Conservation (phyloP, 2,797 vertebrate genomes). For the Peromyscus aztecus region DNA sequence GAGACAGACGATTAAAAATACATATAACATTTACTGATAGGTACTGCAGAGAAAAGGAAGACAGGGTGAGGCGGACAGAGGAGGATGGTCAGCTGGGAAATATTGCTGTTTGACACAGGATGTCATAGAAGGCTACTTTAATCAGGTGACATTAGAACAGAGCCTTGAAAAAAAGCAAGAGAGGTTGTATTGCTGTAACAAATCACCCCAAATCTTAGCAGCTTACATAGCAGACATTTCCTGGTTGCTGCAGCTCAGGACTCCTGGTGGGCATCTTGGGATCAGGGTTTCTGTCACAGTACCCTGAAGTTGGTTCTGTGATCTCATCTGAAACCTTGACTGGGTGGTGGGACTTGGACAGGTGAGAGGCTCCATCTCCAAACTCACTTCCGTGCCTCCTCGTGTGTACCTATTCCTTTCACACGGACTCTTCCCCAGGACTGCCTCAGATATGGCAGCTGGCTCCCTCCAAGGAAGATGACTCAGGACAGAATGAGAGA, state of each 20-base stretch:
- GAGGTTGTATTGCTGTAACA: neutral
- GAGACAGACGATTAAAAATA: neutral
- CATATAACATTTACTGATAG: too few species aligned
- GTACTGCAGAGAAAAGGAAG: neutral
- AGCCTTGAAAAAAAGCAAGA: neutral
- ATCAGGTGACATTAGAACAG: neutral
- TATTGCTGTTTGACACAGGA: neutral
- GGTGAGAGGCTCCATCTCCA: neutral
- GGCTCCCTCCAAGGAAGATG: neutral
- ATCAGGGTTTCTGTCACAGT: neutral
- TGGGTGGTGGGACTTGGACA: neutral
- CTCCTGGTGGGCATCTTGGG: neutral
- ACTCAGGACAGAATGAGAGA: neutral
- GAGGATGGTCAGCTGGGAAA: neutral
- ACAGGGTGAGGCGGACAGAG: neutral
- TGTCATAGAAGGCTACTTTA: neutral
- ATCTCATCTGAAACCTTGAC: neutral
- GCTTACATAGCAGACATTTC: neutral
- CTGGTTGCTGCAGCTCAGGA: neutral
- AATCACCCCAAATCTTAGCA: neutral
- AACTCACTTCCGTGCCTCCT: rapidly evolving
- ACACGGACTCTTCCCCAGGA: neutral
- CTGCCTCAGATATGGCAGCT: neutral
- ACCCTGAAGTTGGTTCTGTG: neutral
- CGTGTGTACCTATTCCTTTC: neutral